Percentiles rank a stretch among this genome's conserved stretches.
phyloP scores from a whole-genome alignment of 2,888 invertebrate genomes.

The Drosophila subquinaria region DNA sequence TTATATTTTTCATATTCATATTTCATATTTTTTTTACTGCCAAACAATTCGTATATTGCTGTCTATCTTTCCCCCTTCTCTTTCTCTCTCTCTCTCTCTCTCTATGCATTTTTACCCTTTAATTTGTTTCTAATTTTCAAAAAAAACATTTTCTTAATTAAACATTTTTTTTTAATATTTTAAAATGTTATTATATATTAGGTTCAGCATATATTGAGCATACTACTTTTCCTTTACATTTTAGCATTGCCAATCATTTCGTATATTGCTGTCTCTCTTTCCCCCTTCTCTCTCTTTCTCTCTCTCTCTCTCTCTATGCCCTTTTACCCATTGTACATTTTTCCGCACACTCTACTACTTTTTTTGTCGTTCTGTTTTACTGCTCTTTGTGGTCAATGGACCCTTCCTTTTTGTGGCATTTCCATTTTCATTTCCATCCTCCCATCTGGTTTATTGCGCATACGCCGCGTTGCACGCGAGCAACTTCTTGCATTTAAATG shows the following conservation, averaged over 20 bases:
- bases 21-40: too few relatives aligned
- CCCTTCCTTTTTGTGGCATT: neutral
- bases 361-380: neutral
- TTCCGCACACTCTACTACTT: neutral
- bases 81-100: too few relatives aligned
- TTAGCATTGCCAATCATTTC: neutral
- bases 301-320: neutral
- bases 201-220: neutral
- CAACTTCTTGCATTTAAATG: conserved; percentile 63
- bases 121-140: too few relatives aligned
- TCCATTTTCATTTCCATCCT: neutral
- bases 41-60: too few relatives aligned
- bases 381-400: conserved; percentile 7
- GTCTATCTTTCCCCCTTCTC: too few relatives aligned
- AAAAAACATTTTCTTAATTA: too few relatives aligned
- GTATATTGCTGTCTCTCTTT: neutral
- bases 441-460: conserved; percentile 28
- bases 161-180: too few relatives aligned
- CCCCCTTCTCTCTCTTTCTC: neutral
- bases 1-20: too few relatives aligned
- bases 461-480: conserved; percentile 38
- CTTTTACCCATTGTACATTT: neutral
- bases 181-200: neutral
- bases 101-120: too few relatives aligned
- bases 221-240: neutral